Conservation (phyloP, 1,140 invertebrate genomes). For the Myzus persicae region DNA sequence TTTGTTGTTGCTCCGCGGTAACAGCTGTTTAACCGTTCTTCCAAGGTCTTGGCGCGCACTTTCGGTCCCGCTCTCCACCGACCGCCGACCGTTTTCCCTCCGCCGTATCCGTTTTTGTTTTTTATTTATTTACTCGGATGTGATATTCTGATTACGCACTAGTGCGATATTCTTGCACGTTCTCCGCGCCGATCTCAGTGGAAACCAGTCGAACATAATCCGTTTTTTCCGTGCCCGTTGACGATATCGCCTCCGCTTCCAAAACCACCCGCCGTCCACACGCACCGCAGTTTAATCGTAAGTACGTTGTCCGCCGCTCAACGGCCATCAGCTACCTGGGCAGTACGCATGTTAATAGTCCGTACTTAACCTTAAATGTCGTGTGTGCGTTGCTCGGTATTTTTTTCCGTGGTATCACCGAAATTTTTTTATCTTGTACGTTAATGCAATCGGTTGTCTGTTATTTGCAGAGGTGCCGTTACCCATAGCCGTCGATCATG, state of each 20-base stretch:
- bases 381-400: no score
- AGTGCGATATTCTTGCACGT: neutral
- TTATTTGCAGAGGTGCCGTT: neutral
- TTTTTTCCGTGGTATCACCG: neutral
- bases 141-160: slow-evolving; percentile 30
- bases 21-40: slow-evolving; percentile 33
- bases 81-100: neutral
- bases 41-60: slow-evolving; percentile 21
- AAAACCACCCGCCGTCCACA: no score
- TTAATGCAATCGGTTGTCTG: neutral
- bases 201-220: neutral
- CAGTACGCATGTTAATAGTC: neutral
- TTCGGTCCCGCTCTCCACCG: neutral
- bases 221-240: neutral
- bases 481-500: neutral
- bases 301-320: neutral
- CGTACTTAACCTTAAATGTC: slow-evolving; percentile 49
- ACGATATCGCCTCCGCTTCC: neutral
- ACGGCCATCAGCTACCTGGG: neutral
- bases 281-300: neutral
- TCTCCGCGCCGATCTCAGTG: neutral
- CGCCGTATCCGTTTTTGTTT: neutral
- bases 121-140: slow-evolving; percentile 34
- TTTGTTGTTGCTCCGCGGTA: neutral
- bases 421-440: neutral